phyloP scores from a whole-genome alignment of 2,888 invertebrate species.

The Conus canariensis region DNA sequence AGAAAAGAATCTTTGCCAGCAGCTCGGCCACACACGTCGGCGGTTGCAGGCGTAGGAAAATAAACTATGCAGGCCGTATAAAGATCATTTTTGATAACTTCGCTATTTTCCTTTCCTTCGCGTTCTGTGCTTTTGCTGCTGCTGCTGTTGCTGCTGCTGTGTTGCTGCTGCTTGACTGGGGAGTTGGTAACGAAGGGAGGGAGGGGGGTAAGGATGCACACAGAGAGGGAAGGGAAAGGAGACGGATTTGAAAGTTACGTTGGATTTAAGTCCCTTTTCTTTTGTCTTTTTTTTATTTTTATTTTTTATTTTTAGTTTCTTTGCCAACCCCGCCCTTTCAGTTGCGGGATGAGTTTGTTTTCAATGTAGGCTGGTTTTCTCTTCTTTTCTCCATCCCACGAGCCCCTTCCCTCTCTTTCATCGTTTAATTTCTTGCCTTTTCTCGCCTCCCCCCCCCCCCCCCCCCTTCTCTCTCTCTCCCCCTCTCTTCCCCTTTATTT shows the following conservation, averaged over 20 bases:
- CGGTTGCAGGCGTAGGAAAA: constrained; percentile 16
- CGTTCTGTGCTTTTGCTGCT: not conserved
- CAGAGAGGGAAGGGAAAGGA: not conserved
- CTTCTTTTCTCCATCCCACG: too few relatives aligned
- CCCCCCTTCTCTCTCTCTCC: too few relatives aligned
- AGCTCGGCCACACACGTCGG: constrained; percentile 37
- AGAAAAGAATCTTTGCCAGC: too few relatives aligned
- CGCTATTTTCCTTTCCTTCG: not conserved
- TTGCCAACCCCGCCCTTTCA: not conserved
- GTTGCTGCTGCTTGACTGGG: not conserved
- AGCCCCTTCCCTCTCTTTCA: too few relatives aligned
- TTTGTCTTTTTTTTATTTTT: not conserved
- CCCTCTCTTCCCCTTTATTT: too few relatives aligned
- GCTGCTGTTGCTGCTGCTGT: too few relatives aligned
- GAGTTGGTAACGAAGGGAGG: not conserved
- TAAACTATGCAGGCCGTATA: constrained; percentile 31
- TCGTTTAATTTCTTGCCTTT: too few relatives aligned
- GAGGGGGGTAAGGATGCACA: not conserved
- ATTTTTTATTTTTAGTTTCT: not conserved
- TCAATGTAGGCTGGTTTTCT: not conserved
- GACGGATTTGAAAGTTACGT: not conserved
- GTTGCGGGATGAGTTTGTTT: not conserved
- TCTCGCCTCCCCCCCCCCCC: too few relatives aligned
- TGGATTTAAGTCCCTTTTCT: not conserved
- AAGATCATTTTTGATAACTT: constrained; percentile 41